Percentiles rank a stretch among this genome's conserved stretches.
Conservation (phyloP, 2,888 invertebrate species). For the Microplitis deprimator region DNA sequence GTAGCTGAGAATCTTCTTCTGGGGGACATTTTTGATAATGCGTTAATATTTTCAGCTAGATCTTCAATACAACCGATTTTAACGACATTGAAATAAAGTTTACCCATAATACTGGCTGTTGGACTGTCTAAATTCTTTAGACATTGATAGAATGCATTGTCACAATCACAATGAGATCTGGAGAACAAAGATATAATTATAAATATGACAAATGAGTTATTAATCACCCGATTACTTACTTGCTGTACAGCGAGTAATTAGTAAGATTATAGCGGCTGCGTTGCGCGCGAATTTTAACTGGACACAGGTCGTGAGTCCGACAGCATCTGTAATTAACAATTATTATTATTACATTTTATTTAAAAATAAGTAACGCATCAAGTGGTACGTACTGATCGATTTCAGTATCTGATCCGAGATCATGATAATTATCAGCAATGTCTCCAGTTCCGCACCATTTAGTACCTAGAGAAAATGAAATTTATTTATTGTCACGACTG, state of each 20-base stretch:
- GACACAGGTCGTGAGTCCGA: slow-evolving; percentile 91
- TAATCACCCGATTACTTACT: slow-evolving; percentile 71
- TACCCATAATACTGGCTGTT: slow-evolving; percentile 83
- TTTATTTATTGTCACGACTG: neutral
- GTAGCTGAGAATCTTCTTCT: slow-evolving; percentile 46
- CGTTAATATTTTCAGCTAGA: slow-evolving; percentile 35
- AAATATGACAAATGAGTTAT: neutral
- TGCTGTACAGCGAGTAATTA: slow-evolving; percentile 88
- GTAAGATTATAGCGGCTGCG: slow-evolving; percentile 84
- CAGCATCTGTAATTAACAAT: slow-evolving; percentile 77
- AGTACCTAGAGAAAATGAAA: slow-evolving; percentile 74
- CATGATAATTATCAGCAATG: slow-evolving; percentile 86
- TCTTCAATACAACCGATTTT: slow-evolving; percentile 83
- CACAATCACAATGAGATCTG: slow-evolving; percentile 90
- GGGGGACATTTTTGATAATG: slow-evolving; percentile 34
- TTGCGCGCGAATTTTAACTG: slow-evolving; percentile 82
- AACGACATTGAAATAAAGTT: slow-evolving; percentile 88
- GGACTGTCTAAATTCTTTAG: slow-evolving; percentile 82
- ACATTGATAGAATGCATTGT: slow-evolving; percentile 86
- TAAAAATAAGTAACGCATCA: neutral
- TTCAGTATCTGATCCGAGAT: slow-evolving; percentile 81
- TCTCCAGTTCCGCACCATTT: slow-evolving; percentile 96
- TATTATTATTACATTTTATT: too few relatives aligned
- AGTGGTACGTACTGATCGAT: slow-evolving; percentile 61
- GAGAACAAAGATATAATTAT: slow-evolving; percentile 37